Conservation (phyloP, 2,888 invertebrate species). For the Frankliniella fusca region DNA sequence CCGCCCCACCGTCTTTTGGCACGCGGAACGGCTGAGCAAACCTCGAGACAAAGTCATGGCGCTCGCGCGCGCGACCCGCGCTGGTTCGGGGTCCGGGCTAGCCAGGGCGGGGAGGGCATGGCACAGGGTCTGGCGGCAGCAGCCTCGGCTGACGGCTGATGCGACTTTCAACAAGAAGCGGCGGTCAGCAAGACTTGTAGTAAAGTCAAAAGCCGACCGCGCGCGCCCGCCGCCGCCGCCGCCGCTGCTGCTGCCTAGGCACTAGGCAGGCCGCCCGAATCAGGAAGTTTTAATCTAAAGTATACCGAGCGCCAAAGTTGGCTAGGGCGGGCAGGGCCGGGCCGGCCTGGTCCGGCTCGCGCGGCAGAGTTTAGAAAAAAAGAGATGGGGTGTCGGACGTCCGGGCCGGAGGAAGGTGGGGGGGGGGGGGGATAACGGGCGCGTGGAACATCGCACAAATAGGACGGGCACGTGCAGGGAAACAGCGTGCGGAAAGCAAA, state of each 20-base stretch:
- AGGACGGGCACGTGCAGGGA: no score
- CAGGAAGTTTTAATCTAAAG: neutral
- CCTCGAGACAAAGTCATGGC: no score
- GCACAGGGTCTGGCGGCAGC: neutral
- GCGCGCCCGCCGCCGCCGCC: no score
- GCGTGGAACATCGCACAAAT: no score
- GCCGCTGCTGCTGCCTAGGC: no score
- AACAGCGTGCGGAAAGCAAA: no score
- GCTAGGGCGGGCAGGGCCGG: no score
- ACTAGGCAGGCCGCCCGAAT: no score
- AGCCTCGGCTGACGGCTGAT: neutral
- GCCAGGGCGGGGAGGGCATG: no score
- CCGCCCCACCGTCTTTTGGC: no score
- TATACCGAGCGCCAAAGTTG: neutral
- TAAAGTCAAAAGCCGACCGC: neutral
- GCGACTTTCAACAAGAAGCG: neutral
- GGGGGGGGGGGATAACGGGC: no score
- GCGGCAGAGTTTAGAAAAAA: neutral
- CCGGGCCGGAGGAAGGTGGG: neutral
- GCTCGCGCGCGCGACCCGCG: neutral
- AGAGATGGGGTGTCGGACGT: neutral
- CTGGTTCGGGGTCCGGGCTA: neutral
- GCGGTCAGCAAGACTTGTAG: neutral
- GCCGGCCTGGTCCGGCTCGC: neutral
- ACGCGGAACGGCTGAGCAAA: no score